Evolutionary conservation across 2,797 vertebrate genomes (phyloP).

Genomic region (Acanthiza pusilla): DNA sequence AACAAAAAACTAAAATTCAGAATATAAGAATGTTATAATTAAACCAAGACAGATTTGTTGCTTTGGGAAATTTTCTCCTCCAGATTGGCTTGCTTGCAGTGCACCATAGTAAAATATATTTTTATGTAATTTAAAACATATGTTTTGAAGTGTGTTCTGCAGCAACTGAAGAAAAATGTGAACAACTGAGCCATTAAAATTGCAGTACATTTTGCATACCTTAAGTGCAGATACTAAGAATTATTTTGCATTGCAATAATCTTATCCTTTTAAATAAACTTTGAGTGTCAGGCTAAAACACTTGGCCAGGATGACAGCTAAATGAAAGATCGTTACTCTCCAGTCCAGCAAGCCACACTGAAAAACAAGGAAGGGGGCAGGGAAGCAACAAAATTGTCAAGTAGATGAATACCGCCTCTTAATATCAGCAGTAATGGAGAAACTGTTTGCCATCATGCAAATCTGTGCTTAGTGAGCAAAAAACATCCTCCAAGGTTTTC

Average conservation of each 20-base stretch:
- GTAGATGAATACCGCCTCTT: slow-evolving; percentile 69
- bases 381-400: slow-evolving; percentile 60
- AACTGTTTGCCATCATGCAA: slow-evolving; percentile 58
- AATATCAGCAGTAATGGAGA: slow-evolving; percentile 55
- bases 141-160: slow-evolving; percentile 42
- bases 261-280: slow-evolving; percentile 35
- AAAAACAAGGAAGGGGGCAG: background rate
- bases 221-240: slow-evolving; percentile 23
- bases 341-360: background rate
- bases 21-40: background rate
- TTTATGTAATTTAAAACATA: slow-evolving; percentile 58
- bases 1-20: background rate
- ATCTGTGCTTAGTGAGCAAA: slow-evolving; percentile 62
- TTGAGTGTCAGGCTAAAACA: background rate
- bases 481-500: slow-evolving; percentile 45
- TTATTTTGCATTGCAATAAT: slow-evolving; percentile 37
- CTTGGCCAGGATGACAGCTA: slow-evolving; percentile 19
- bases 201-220: background rate
- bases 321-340: slow-evolving; percentile 26
- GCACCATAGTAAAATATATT: slow-evolving; percentile 32
- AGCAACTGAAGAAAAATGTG: slow-evolving; percentile 28
- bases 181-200: slow-evolving; percentile 17
- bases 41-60: background rate
- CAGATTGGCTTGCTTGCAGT: slow-evolving; percentile 22
- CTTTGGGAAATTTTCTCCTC: slow-evolving; percentile 35